Evolutionary conservation across 2,797 vertebrate genomes (phyloP).

Genomic region (Cichlasoma orientale): DNA sequence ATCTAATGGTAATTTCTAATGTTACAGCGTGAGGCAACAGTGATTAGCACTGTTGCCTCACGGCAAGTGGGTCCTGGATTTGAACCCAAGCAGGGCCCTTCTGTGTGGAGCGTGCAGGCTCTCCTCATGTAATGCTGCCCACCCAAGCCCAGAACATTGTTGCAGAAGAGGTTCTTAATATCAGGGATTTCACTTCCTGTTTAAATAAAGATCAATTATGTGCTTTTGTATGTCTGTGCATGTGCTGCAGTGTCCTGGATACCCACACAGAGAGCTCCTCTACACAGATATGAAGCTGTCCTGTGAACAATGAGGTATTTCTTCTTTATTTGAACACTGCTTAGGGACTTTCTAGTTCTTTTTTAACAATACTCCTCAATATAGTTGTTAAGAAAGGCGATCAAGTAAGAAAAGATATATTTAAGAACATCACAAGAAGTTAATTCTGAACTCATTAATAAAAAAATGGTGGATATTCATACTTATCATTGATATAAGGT

Average conservation of each 20-base stretch:
- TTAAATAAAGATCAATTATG: not conserved
- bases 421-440: not conserved
- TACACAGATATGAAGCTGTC: slow-evolving; percentile 49
- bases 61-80: not conserved
- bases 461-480: no score
- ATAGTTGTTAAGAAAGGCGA: not conserved
- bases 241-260: slow-evolving; percentile 64
- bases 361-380: not conserved
- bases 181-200: not conserved
- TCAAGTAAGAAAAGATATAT: not conserved
- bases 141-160: no score
- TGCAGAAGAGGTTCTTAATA: not conserved
- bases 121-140: not conserved
- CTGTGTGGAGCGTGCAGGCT: not conserved
- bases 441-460: not conserved
- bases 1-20: slow-evolving; percentile 4
- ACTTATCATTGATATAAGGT: no score
- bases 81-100: not conserved
- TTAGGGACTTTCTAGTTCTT: not conserved
- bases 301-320: slow-evolving; percentile 58
- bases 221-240: slow-evolving; percentile 23
- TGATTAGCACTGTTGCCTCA: not conserved
- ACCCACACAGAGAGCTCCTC: slow-evolving; percentile 72
- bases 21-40: not conserved
- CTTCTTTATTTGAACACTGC: not conserved